Percentiles rank a stretch among this genome's conserved stretches.
These are phyloP conservation scores for Percopsis omiscomaycus DNA, from an alignment of 2,797 vertebrate species.

Conservation along the genomic window DNA sequence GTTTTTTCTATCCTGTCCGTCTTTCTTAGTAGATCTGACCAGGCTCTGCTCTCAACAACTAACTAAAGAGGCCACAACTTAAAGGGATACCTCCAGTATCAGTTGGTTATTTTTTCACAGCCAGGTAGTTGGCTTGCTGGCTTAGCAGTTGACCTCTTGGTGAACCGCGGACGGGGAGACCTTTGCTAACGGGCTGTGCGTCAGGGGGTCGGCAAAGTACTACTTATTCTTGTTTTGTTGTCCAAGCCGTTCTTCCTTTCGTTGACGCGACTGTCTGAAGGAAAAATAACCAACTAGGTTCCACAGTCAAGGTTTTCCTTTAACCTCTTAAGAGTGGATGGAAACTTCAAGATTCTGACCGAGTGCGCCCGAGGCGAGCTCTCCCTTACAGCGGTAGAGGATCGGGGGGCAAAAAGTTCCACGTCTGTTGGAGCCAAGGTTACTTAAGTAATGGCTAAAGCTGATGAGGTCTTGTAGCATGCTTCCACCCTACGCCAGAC, in stretches of 20 bases:
- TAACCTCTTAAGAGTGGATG: conserved; percentile 14
- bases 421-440: too few relatives aligned
- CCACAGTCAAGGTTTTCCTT: conserved; percentile 30
- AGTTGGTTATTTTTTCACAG: conserved; percentile 31
- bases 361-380: background rate
- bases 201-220: background rate
- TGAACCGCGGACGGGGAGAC: conserved; percentile 22
- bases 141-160: conserved; percentile 21
- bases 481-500: conserved; percentile 84
- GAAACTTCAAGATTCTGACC: conserved; percentile 8
- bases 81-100: conserved; percentile 34
- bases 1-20: conserved; percentile 31
- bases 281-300: conserved; percentile 20
- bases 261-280: conserved; percentile 18
- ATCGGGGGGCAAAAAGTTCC: conserved; percentile 6
- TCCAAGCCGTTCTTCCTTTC: background rate
- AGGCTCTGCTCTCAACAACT: conserved; percentile 4
- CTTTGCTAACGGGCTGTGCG: background rate
- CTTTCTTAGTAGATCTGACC: conserved; percentile 21
- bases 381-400: background rate
- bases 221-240: background rate
- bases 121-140: conserved; percentile 13
- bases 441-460: conserved; percentile 42
- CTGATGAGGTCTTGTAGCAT: conserved; percentile 35
- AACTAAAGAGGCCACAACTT: conserved; percentile 30